Evolutionary conservation across 2,888 invertebrate genomes (phyloP).

Genomic region (Drosophila suboccidentalis): DNA sequence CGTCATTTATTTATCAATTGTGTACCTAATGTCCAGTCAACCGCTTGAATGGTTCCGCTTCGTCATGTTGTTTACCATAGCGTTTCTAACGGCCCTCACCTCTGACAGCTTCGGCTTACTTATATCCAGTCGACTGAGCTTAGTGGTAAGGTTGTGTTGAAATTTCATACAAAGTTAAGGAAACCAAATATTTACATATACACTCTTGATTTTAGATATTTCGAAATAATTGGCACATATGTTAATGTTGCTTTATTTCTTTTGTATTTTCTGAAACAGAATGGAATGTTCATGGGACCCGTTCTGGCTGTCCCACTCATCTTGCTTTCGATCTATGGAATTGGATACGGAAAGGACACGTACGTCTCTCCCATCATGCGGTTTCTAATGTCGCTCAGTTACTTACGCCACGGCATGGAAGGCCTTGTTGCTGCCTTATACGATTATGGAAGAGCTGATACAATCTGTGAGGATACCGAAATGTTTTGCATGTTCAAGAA

Average conservation of each 20-base stretch:
- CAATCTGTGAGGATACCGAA: slow-evolving; percentile 91
- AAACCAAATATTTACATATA: no score
- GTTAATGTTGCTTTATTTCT: no score
- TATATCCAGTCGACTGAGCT: slow-evolving; percentile 90
- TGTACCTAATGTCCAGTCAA: slow-evolving; percentile 91
- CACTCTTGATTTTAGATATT: no score
- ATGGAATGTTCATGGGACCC: slow-evolving; percentile 96
- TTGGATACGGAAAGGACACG: slow-evolving; percentile 92
- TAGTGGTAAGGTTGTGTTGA: slow-evolving; percentile 89
- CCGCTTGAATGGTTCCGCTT: slow-evolving; percentile 90
- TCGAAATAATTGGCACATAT: no score
- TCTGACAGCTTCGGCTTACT: slow-evolving; percentile 92
- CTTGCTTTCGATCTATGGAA: slow-evolving; percentile 94
- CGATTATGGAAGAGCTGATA: slow-evolving; percentile 89
- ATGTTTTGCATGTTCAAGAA: slow-evolving; percentile 92
- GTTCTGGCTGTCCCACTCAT: slow-evolving; percentile 94
- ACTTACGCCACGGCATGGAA: slow-evolving; percentile 92
- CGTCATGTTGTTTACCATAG: slow-evolving; percentile 89
- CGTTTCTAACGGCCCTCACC: slow-evolving; percentile 90
- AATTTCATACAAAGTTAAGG: neutral
- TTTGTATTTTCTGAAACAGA: slow-evolving; percentile 86
- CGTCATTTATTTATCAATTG: slow-evolving; percentile 89
- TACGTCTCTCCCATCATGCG: slow-evolving; percentile 90
- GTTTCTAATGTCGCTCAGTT: slow-evolving; percentile 93
- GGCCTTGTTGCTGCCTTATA: slow-evolving; percentile 93